Base-by-base conservation (phyloP, 1,140 invertebrate species). In the Caenorhabditis remanei region DNA sequence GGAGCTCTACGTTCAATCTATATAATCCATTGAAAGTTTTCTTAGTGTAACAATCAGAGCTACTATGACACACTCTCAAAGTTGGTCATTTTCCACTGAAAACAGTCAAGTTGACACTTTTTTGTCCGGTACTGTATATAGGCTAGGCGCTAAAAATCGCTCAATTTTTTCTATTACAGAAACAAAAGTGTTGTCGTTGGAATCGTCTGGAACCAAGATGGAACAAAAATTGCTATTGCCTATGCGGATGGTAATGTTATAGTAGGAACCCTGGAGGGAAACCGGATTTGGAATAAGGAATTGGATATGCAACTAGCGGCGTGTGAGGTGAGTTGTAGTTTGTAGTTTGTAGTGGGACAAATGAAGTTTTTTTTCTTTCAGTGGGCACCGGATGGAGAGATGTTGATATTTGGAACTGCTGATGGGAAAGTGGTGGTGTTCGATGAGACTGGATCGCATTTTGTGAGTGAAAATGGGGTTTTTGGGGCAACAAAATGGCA, bases 131-230 rank as follows among this genome's bases (percentile, higher is more conserved):
- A n/a, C n/a, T n/a, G n/a, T n/a, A n/a, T n/a, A n/a, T n/a, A n/a
- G n/a, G n/a, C n/a, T n/a, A n/a, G n/a, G n/a, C n/a, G n/a, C n/a
- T n/a, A n/a, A n/a, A n/a, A n/a, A n/a, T n/a, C n/a, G n/a, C n/a
- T n/a, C n/a, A 32, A 32, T 32, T 32, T 32, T 32, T 32, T 2
- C 0, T 71, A 24, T 43, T 50, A 0, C 19, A 79, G 71, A 79
- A 79, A 79, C n/a, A 79, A 79, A 50, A 79, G 71, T 79, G 71
- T 79, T 1, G 71, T 79, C 0, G 71, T 79, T 79, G 43, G 46
- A 46, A 79, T 79, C 19, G 50, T 46, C 14, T 79, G 71, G 71
- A 79, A 79, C 53, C 4, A 4, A 14, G 71, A 79, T 1, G 71
- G 71, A n/a, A 79, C 71, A 3, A 79, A 79, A 11, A 79, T 79